Conservation (phyloP, 1,140 invertebrate genomes). For the Phymastichus coffea region DNA sequence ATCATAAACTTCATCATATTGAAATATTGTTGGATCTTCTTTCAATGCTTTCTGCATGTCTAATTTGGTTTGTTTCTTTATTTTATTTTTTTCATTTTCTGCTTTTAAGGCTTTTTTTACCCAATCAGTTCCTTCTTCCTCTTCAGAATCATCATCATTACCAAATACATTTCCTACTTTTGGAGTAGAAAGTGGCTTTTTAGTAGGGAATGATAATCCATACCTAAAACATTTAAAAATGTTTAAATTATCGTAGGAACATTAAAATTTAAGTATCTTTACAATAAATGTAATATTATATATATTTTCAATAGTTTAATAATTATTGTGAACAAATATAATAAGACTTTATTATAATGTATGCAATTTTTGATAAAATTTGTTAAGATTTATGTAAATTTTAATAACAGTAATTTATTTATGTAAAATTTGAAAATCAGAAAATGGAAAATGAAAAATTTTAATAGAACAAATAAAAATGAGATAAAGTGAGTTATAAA, state of each 20-base stretch:
- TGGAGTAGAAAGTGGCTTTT: slow-evolving; percentile 38
- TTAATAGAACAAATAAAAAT: too few species aligned
- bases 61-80: slow-evolving; percentile 53
- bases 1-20: slow-evolving; percentile 95
- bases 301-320: too few species aligned
- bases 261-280: neutral
- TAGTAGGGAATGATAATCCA: slow-evolving; percentile 49
- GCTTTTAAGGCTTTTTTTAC: slow-evolving; percentile 50
- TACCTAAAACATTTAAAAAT: slow-evolving; percentile 42
- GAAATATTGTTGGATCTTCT: slow-evolving; percentile 89
- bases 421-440: too few species aligned
- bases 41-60: slow-evolving; percentile 70
- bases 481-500: too few species aligned
- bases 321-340: too few species aligned
- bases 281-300: neutral
- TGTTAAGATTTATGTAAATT: too few species aligned
- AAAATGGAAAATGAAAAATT: too few species aligned
- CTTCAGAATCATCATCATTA: slow-evolving; percentile 50
- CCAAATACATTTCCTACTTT: slow-evolving; percentile 51
- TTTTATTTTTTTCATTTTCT: slow-evolving; percentile 45
- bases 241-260: neutral
- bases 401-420: too few species aligned
- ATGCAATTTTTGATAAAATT: too few species aligned
- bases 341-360: too few species aligned
- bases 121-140: slow-evolving; percentile 53